Evolutionary conservation across 2,113 vertebrate species (phyloP).

Genomic region (Machaerirhynchus nigripectus): DNA sequence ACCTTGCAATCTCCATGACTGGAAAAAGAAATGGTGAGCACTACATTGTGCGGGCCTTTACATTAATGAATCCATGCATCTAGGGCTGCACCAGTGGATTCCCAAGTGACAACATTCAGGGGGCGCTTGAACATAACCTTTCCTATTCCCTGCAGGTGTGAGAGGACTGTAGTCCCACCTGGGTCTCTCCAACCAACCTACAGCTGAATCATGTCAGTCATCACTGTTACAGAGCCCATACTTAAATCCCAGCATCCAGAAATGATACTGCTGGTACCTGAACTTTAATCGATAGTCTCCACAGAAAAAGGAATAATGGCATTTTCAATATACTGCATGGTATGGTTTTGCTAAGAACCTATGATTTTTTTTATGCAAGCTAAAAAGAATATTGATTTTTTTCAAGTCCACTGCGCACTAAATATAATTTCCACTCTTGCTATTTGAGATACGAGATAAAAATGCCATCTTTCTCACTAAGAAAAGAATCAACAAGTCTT

Average conservation of each 20-base stretch:
- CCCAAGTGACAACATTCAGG: not conserved
- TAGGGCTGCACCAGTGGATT: not conserved
- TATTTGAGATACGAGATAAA: not conserved
- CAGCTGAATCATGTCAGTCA: not conserved
- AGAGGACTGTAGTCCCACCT: not conserved
- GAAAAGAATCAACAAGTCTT: not conserved
- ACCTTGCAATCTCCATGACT: not conserved
- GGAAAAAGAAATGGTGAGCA: not conserved
- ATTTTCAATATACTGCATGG: not conserved
- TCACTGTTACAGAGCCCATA: not conserved
- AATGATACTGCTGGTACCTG: not conserved
- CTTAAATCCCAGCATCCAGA: not conserved
- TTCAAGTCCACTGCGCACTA: not conserved
- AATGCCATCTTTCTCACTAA: not conserved
- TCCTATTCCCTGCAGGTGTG: not conserved
- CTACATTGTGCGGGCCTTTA: not conserved
- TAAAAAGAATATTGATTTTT: conserved; percentile 2
- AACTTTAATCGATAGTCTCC: not conserved
- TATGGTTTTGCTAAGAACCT: not conserved
- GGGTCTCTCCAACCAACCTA: not conserved
- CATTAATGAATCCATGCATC: not conserved
- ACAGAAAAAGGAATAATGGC: not conserved
- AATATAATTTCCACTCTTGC: not conserved
- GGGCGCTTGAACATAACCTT: not conserved
- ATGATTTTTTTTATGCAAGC: not conserved